Evolutionary conservation across 2,888 invertebrate genomes (phyloP), one percentile per base, ranked within the genome.

Genomic region (Chaitophorus viminalis): DNA sequence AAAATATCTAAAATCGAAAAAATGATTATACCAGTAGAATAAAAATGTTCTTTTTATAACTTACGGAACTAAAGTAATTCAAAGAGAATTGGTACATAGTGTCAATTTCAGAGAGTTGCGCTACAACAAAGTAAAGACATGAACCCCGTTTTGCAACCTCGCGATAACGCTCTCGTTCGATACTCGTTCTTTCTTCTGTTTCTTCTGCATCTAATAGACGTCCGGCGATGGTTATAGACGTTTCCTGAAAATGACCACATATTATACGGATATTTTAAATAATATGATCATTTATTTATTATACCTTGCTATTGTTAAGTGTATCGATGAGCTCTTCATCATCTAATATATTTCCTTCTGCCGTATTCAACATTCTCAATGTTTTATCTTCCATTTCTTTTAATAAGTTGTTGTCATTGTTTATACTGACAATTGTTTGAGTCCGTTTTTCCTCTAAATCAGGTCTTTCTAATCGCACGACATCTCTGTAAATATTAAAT

Each of bases 41-140:
- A 68, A 97, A 96, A 46, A 29, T 21, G 21, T 31, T 31, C 3
- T 21, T 52, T 31, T 33, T 29, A 46, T 78, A 46, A 84, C 89
- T 89, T 90, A 93, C 93, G 91, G 92, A 92, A 90, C 95, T 93
- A 92, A 97, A 98, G 3, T 98, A 93, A 92, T 96, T 96, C 90
- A 98, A 95, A 0, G 98, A 98, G 91, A 98, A 98, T 92, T 98
- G 98, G 91, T 98, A 98, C 98, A 98, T 98, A 0, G 98, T 97
- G 91, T 98, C 97, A 89, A 98, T 96, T 90, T 95, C 95, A 0
- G 96, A 94, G 91, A 98, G 91, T 90, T 98, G 97, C 0, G 96
- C 95, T 89, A 98, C 96, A 91, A 97, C 97, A 92, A 98, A 98
- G 93, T 98, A 98, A 70, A 98, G 92, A 88, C 97, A 94, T 0